Base-by-base conservation (phyloP, 2,113 vertebrate genomes). In the Proterorhinus semilunaris region DNA sequence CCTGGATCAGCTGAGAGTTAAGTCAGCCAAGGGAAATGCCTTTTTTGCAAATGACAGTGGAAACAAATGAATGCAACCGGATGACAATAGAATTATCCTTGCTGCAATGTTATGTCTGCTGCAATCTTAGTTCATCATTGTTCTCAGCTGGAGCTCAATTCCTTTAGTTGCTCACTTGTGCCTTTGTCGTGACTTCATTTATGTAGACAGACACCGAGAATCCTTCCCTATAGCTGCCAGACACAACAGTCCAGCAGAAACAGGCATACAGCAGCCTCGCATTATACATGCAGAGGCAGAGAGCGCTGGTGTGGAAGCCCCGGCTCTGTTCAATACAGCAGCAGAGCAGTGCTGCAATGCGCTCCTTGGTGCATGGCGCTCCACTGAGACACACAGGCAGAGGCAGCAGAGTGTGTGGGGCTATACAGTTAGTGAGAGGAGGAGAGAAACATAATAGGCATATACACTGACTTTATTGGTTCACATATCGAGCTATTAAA, bases 291-390 rank as follows among this genome's bases (percentile, higher is more conserved):
- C 78, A 74, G 80, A 66, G 66, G 51, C 10, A 47, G 57, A 53
- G 52, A 53, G 27, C 57, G 36, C 73, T 82, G 69, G 78, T 46
- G 71, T 70, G 79, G 75, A 81, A 79, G 77, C 80, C 69, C 71
- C 68, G 79, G 69, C 63, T 62, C 62, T 76, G 87, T 81, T 88
- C 71, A 75, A 65, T 62, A 61, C 42, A 81, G 73, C 79, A 85
- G 79, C 78, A 83, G 86, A 80, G 67, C 75, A 86, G 69, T 91
- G 89, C 90, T 92, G 91, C 91, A 92, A 75, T 92, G 91, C 91
- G 91, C 86, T 91, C 83, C 84, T 91, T 84, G 57, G 80, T 84
- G 88, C 87, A 89, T 86, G 83, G 85, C 71, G 72, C 57, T 75
- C 80, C 65, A 50, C 70, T 15, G 76, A 83, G 78, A 82, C 75